A percentile compares a stretch with the other conserved stretches of the same genome.
Evolutionary conservation across 2,113 vertebrate species (phyloP).

Genomic region (Arothron firmamentum): DNA sequence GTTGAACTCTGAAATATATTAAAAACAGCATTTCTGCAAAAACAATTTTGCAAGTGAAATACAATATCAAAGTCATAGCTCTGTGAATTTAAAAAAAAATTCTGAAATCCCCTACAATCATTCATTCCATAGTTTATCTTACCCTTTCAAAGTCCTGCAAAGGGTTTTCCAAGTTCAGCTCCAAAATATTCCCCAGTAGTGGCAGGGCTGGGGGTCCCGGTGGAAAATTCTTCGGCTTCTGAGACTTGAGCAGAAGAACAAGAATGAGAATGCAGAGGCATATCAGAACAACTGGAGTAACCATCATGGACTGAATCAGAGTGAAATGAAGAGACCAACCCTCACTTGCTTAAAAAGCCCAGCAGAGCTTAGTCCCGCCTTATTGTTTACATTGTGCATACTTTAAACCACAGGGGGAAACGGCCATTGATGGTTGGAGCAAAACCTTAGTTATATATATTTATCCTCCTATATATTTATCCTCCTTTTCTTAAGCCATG

Average conservation of each 20-base stretch:
- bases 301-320: slow-evolving; percentile 44
- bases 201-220: slow-evolving; percentile 65
- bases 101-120: background rate
- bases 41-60: no score
- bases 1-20: no score
- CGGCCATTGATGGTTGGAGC: no score
- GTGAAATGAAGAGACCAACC: background rate
- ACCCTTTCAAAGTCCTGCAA: slow-evolving; percentile 70
- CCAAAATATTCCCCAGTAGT: slow-evolving; percentile 66
- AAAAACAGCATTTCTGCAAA: no score
- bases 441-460: no score
- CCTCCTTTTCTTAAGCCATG: no score
- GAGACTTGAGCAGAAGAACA: slow-evolving; percentile 40
- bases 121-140: background rate
- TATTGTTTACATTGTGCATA: slow-evolving; percentile 17
- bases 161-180: slow-evolving; percentile 61
- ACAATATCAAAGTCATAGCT: background rate
- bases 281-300: slow-evolving; percentile 50
- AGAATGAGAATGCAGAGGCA: slow-evolving; percentile 49
- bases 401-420: no score
- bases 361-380: background rate
- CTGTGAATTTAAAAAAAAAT: background rate
- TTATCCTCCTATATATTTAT: no score
- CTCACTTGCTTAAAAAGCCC: background rate
- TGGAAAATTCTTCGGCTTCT: slow-evolving; percentile 71